phyloP scores from a whole-genome alignment of 2,888 invertebrate species.

The Orthonevra nobilis region DNA sequence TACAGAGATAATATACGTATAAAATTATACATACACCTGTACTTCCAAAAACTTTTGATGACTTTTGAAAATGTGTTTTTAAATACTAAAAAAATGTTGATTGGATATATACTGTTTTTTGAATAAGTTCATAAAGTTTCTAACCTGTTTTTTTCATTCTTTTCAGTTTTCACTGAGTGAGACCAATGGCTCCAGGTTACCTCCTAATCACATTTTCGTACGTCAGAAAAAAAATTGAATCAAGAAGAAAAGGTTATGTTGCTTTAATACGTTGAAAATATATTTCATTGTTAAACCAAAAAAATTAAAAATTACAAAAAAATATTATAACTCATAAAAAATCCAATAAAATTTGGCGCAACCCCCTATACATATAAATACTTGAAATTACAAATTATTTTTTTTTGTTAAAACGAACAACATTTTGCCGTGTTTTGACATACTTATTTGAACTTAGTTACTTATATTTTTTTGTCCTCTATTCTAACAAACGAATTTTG shows the following conservation, averaged over 20 bases:
- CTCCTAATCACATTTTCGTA: conserved; percentile 18
- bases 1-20: no score
- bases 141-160: conserved; percentile 25
- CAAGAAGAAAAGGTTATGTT: conserved; percentile 34
- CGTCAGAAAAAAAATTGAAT: conserved; percentile 37
- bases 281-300: conserved; percentile 57
- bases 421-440: conserved; percentile 57
- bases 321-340: no score
- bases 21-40: no score
- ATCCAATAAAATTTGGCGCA: conserved; percentile 58
- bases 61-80: no score
- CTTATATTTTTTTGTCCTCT: conserved; percentile 29
- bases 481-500: conserved; percentile 41
- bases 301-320: conserved; percentile 18
- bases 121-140: no score
- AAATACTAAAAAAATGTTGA: no score
- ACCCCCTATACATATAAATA: conserved; percentile 51
- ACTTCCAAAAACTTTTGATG: no score
- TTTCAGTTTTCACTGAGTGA: conserved; percentile 64
- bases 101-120: no score
- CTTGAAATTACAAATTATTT: no score
- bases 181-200: conserved; percentile 21
- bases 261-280: conserved; percentile 42
- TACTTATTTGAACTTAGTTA: conserved; percentile 44
- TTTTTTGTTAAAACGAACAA: conserved; percentile 32